Base-by-base conservation (phyloP, 1,140 invertebrate genomes). In the Bombus turneri region DNA sequence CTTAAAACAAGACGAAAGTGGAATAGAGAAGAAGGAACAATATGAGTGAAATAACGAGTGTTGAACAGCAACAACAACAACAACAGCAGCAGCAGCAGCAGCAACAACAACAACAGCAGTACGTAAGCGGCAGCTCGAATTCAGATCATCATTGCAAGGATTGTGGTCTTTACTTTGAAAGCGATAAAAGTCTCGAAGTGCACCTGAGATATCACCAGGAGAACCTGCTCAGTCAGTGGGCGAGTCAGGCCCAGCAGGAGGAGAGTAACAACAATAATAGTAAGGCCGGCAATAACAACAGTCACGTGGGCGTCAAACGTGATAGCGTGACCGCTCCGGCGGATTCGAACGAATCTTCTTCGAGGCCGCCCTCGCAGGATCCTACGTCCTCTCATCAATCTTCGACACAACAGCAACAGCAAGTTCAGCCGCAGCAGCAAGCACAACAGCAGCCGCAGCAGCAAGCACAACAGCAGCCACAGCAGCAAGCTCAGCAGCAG, bases 201-300 rank as follows among this genome's bases (percentile, higher is more conserved):
- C 97, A 98, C 95, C 94, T 97, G 86, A 96, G 96, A 86, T 98
- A 98, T 91, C 97, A 98, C 88, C 97, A 97, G 91, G 97, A 97
- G 90, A 97, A 97, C 89, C 94, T 97, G 80, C 94, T 97, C 84
- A 97, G 95, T 89, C 97, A 97, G 93, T 98, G 97, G 97, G 96
- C 96, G n/a, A 96, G 93, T n/a, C 96, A 97, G 92, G 94, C 95
- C 31, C 92, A 93, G 91, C 95, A 96, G 87, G 96, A 96, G 86
- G 95, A 96, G 81, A 96, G 96, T 76, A 97, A 97, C 93, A 97
- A 97, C 92, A 97, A 97, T 91, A 96, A 96, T 85, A 95, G 95
- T 47, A 96, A 96, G 93, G 94, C 93, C 64, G 94, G 94, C 8
- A 95, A 94, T 86, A 93, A 94, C 69, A 94, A 93, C 77, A 95